Conservation (phyloP, 2,113 vertebrate genomes). For the Emydocephalus ijimae region DNA sequence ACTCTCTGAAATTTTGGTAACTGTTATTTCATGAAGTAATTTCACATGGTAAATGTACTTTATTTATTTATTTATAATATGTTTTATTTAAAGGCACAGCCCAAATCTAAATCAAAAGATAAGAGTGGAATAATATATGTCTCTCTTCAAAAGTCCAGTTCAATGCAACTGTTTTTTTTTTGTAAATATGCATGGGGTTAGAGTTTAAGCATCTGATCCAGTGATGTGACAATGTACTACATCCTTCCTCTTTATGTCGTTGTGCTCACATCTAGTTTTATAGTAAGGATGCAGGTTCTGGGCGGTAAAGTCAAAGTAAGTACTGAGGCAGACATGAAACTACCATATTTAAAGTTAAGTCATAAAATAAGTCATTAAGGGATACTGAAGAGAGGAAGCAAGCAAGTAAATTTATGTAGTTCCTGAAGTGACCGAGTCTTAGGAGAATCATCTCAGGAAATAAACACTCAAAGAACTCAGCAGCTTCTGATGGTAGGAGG, state of each 20-base stretch:
- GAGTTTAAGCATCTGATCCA: not conserved
- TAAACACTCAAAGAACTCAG: not conserved
- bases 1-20: not conserved
- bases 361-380: not conserved
- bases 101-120: not conserved
- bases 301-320: not conserved
- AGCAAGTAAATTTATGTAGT: not conserved
- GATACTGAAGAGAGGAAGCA: not conserved
- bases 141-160: not conserved
- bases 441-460: not conserved
- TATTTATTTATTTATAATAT: too few species aligned
- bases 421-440: not conserved
- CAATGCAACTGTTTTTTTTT: not conserved
- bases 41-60: not conserved
- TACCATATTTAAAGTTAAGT: not conserved
- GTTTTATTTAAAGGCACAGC: not conserved
- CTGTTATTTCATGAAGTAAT: not conserved
- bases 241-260: not conserved
- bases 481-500: not conserved
- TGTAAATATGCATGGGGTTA: not conserved
- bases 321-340: not conserved
- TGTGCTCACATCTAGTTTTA: not conserved
- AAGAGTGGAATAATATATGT: not conserved
- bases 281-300: not conserved
- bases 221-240: not conserved